These are phyloP conservation scores for Erythrocercus mccallii DNA, from an alignment of 2,113 vertebrate genomes.

Conservation along the genomic window DNA sequence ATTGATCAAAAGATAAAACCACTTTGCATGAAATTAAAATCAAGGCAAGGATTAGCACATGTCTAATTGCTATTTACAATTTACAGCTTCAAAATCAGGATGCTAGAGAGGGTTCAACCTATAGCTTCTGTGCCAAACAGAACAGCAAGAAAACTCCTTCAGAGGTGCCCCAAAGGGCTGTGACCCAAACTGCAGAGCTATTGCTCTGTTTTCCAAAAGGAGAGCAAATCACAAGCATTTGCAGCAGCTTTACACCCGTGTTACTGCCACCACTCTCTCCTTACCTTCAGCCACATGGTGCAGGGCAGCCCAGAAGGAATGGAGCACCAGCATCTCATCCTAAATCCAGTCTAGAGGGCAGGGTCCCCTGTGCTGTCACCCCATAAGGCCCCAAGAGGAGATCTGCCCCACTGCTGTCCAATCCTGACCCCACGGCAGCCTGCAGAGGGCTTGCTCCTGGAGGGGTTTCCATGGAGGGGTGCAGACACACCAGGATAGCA, in stretches of 20 bases:
- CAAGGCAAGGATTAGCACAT: background rate
- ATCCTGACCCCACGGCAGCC: background rate
- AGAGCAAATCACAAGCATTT: rapidly evolving
- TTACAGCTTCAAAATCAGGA: background rate
- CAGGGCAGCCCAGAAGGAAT: background rate
- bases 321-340: background rate
- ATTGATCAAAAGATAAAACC: constrained; percentile 8
- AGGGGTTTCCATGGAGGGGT: background rate
- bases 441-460: rapidly evolving
- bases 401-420: background rate
- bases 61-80: background rate
- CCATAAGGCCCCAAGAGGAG: background rate
- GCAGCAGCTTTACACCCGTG: background rate
- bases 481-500: background rate
- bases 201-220: background rate
- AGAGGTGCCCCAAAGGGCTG: background rate
- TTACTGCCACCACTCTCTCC: background rate
- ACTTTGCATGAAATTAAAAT: background rate
- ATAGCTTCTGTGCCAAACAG: background rate
- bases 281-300: background rate
- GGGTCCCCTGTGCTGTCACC: background rate
- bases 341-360: background rate
- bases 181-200: background rate
- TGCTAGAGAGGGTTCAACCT: background rate
- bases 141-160: background rate